Evolutionary conservation across 1,140 invertebrate genomes (phyloP).

Genomic region (Scaptomyza hsui): DNA sequence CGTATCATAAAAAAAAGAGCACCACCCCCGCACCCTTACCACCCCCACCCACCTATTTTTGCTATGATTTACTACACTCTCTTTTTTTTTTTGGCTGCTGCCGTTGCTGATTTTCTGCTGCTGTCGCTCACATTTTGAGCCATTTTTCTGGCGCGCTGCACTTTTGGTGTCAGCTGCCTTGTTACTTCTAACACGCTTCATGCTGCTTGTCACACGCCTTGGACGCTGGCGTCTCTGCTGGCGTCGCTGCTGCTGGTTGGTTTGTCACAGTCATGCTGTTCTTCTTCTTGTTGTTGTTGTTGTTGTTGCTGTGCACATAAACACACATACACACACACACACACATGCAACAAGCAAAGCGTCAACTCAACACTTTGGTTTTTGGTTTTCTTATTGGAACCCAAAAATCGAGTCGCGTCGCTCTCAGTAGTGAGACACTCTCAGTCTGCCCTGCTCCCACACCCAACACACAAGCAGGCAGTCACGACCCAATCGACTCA

Average conservation of each 20-base stretch:
- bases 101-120: slow-evolving; percentile 4
- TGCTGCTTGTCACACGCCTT: slow-evolving; percentile 56
- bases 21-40: neutral
- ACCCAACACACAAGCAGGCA: slow-evolving; percentile 26
- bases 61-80: slow-evolving; percentile 63
- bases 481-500: slow-evolving; percentile 45
- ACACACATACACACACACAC: slow-evolving; percentile 23
- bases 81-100: slow-evolving; percentile 2
- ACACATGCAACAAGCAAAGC: slow-evolving; percentile 42
- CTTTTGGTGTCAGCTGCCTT: slow-evolving; percentile 79
- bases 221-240: slow-evolving; percentile 51
- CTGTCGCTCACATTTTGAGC: slow-evolving; percentile 56
- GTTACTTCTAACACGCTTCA: slow-evolving; percentile 76
- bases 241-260: slow-evolving; percentile 62
- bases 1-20: neutral
- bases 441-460: slow-evolving; percentile 57
- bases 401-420: slow-evolving; percentile 19
- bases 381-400: slow-evolving; percentile 78
- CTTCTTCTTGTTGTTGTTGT: no score
- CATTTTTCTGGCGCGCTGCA: slow-evolving; percentile 66
- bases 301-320: slow-evolving; percentile 25
- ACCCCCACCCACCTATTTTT: neutral
- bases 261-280: slow-evolving; percentile 40
- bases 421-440: slow-evolving; percentile 16
- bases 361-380: slow-evolving; percentile 78